Percentiles rank a stretch among this genome's conserved stretches.
Evolutionary conservation across 2,113 vertebrate genomes (phyloP).

Genomic region (Erinaceus europaeus): DNA sequence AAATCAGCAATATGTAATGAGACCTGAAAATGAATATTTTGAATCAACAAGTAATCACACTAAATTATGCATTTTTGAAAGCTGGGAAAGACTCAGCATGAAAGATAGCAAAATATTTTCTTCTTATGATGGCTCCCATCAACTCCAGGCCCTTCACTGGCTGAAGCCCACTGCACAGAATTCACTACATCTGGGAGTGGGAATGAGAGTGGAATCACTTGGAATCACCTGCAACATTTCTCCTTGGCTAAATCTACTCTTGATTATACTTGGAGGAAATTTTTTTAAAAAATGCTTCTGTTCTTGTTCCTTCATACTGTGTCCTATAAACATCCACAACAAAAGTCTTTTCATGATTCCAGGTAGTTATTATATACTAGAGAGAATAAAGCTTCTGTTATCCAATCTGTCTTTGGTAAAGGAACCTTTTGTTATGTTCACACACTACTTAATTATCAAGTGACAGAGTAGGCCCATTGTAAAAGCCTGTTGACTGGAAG

Average conservation of each 20-base stretch:
- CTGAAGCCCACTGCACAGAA: not conserved
- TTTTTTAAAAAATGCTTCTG: not conserved
- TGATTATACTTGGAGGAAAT: not conserved
- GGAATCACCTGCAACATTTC: not conserved
- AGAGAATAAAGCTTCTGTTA: constrained; percentile 4
- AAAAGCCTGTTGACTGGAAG: constrained; percentile 50
- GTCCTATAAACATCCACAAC: not conserved
- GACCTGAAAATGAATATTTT: not conserved
- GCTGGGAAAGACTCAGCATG: not conserved
- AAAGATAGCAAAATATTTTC: not conserved
- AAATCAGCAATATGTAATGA: not conserved
- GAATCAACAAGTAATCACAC: not conserved
- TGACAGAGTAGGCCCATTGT: constrained; percentile 32
- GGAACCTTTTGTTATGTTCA: constrained; percentile 56
- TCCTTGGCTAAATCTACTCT: not conserved
- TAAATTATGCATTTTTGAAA: not conserved
- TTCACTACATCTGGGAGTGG: not conserved
- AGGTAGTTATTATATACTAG: not conserved
- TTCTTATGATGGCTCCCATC: not conserved
- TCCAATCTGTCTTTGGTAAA: constrained; percentile 49
- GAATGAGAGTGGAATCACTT: not conserved
- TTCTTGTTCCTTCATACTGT: not conserved
- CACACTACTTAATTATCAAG: constrained; percentile 49
- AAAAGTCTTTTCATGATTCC: not conserved
- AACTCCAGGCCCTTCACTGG: not conserved